Evolutionary conservation across 1,140 invertebrate genomes (phyloP).

Genomic region (Brachionus asplanchnoidis): DNA sequence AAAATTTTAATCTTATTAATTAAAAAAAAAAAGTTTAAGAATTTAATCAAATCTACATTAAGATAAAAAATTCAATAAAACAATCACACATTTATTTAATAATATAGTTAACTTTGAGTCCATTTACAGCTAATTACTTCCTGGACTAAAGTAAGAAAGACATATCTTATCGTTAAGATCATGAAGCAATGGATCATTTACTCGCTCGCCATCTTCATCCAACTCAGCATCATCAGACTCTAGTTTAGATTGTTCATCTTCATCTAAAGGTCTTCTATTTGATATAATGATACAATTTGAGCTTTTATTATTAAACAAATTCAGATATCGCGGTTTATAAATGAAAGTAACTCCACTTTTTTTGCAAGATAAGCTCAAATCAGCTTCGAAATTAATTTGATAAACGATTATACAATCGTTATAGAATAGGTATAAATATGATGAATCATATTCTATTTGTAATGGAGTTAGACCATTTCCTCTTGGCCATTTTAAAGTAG

Average conservation of each 20-base stretch:
- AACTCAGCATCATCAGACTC: background rate
- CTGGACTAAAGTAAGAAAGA: slow-evolving; percentile 31
- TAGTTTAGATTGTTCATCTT: background rate
- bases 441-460: slow-evolving; percentile 39
- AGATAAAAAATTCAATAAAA: background rate
- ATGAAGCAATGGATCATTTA: background rate
- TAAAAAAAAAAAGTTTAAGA: background rate
- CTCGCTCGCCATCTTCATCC: slow-evolving; percentile 15
- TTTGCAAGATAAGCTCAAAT: background rate
- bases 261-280: slow-evolving; percentile 23
- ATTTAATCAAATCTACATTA: background rate
- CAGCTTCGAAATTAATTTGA: slow-evolving; percentile 27
- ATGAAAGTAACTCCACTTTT: slow-evolving; percentile 23
- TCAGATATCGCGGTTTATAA: slow-evolving; percentile 38
- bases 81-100: background rate
- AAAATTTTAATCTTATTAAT: background rate
- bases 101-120: background rate
- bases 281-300: slow-evolving; percentile 38
- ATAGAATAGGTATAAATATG: slow-evolving; percentile 34
- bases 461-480: slow-evolving; percentile 35
- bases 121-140: background rate
- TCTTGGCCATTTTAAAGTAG: slow-evolving; percentile 29
- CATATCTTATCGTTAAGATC: slow-evolving; percentile 39
- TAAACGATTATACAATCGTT: slow-evolving; percentile 29
- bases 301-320: slow-evolving; percentile 9